Base-by-base conservation (phyloP, 2,113 vertebrate genomes). In the Notarius lentiginosus region DNA sequence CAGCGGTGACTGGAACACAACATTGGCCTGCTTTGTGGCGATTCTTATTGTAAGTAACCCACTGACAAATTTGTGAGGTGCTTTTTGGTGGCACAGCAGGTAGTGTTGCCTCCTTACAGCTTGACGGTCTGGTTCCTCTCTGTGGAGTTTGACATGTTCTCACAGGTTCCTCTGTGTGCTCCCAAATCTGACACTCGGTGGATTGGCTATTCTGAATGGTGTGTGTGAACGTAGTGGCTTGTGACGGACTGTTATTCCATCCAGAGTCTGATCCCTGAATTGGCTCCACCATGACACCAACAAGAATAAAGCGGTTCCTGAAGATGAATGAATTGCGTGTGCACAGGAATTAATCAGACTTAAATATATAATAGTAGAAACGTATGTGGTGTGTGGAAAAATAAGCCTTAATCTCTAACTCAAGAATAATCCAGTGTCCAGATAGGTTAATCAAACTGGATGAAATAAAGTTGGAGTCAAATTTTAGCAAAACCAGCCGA, bases 1-100 rank as follows among this genome's bases (percentile, higher is more conserved):
- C 93, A 99, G 96, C 1, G 97, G 97, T 24, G 98, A 99, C 95
- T 99, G 98, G 98, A 99, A 99, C 94, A 99, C 98, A 68, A 99
- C 98, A 65, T 94, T 99, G 76, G 98, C 98, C 51, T 99, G 98
- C 94, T 99, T 99, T 85, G 97, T 99, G 70, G 98, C 98, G 94
- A 99, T 99, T 94, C 95, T 99, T 92, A 99, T 99, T 89, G 98
- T 99, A 91, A 96, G 95, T 94, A 27, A 15, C 53, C 14, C 41
- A 41, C 18, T 7, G 12, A 1, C 14, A 49, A 7, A 51, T 47
- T 41, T 49, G 41, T 49, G 3, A 2, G 1, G 6, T 6, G 18
- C 20, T 27, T 17, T 3, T 72, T 73, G 34, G 70, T 73, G 34
- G 17, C 18, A 2, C 18, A 47, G 47, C 11, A 30, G 22, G 10